Conservation (phyloP, 2,888 invertebrate genomes). For the Lasioglossum villosulum region DNA sequence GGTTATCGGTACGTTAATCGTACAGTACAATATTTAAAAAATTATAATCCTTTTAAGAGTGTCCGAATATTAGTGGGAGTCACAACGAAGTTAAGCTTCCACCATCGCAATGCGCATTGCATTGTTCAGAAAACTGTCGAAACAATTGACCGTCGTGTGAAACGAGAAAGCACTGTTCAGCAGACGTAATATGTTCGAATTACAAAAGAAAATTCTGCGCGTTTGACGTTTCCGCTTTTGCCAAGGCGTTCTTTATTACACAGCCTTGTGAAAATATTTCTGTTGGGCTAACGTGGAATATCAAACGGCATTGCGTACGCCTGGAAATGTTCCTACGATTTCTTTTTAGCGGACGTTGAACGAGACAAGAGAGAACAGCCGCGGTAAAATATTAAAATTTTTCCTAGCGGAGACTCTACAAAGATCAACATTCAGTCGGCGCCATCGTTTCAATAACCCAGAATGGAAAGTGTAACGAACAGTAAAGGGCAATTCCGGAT, state of each 20-base stretch:
- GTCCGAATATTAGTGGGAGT: no score
- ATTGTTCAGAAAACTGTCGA: not conserved
- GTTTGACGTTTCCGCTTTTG: not conserved
- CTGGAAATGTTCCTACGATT: not conserved
- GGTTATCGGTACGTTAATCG: no score
- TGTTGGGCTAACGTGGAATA: not conserved
- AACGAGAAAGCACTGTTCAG: not conserved
- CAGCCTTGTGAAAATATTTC: not conserved
- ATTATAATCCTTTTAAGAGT: no score
- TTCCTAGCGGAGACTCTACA: not conserved
- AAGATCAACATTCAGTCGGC: not conserved
- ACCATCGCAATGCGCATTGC: not conserved
- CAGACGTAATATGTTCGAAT: not conserved
- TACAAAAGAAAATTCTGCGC: not conserved
- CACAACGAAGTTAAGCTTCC: not conserved
- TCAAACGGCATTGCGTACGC: not conserved
- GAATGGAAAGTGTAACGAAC: conserved; percentile 2
- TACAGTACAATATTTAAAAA: no score
- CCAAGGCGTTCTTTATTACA: not conserved
- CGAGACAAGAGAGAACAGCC: not conserved
- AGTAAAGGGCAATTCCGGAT: not conserved
- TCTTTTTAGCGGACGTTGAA: not conserved
- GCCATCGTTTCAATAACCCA: not conserved
- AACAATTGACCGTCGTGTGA: not conserved
- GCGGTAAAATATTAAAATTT: not conserved